Evolutionary conservation across 1,140 invertebrate species (phyloP), one percentile per base, ranked within the genome.

Genomic region (Babylonia areolata): DNA sequence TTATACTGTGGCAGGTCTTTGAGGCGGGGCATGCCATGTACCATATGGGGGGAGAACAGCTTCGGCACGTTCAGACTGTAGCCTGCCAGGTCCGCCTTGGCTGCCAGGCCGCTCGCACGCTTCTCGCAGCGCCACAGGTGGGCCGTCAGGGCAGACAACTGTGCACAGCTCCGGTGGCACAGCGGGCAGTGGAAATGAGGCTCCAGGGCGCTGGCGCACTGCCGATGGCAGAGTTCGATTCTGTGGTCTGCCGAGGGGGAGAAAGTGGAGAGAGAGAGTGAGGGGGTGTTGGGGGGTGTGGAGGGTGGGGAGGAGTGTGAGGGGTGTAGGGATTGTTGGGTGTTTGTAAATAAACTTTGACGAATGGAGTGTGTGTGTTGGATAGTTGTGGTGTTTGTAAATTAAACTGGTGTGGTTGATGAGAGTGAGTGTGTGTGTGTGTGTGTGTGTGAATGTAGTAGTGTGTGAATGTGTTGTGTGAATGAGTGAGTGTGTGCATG

Each of bases 141-240:
- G 28, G 58, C 31, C 5, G 85, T 85, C 39, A 80, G 77, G 54
- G 73, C 33, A 23, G 78, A 42, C 58, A 80, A 40, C 28, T 40
- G 75, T 46, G 46, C n/a, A 17, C 51, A 64, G 12, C 35, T 80
- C 54, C 20, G 77, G 5, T 39, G 54, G 78, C 85, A 85, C 17
- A 80, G 54, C 15, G 75, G 85, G 58, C 85, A 85, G 17, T 85
- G 85, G 42, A 79, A 85, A 54, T 85, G 85, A 39, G 77, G 51
- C 39, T 54, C 51, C 3, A n/a, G 17, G 37, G 46, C 42, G 58
- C 69, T 77, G n/a, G 17, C 6, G 77, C 85, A 85, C 9, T 39
- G 20, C 3, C 35, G 3, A n/a, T 58, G 37, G 58, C 85, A 85
- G 1, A 85, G 78, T 2, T 6, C 35, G 5, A 85, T 80, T 17